A percentile compares a stretch with the other conserved stretches of the same genome.
phyloP scores from a whole-genome alignment of 2,888 invertebrate species.

The Lycophotia porphyrea region DNA sequence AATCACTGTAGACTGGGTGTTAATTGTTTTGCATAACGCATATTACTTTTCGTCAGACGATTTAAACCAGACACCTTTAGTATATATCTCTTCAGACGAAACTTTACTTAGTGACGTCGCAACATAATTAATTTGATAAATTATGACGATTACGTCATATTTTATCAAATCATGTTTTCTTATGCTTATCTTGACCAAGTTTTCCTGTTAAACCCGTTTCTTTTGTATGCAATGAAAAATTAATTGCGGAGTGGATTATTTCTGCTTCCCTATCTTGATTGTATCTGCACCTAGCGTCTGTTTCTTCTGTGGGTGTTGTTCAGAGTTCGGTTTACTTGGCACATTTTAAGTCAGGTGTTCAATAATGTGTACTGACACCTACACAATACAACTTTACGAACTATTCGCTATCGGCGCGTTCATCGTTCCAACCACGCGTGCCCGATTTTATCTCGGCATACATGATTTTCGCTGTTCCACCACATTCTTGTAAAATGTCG shows the following conservation, averaged over 20 bases:
- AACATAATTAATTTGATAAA: no score
- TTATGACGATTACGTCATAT: conserved; percentile 49
- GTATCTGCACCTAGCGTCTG: conserved; percentile 20
- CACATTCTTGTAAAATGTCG: conserved; percentile 61
- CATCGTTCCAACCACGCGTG: conserved; percentile 66
- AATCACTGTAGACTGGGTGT: conserved; percentile 51
- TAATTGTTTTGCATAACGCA: conserved; percentile 53
- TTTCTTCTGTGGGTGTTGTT: conserved; percentile 48
- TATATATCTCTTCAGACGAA: conserved; percentile 25
- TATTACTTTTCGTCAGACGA: conserved; percentile 27
- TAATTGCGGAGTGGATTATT: conserved; percentile 27
- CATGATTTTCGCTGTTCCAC: conserved; percentile 67
- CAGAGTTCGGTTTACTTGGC: conserved; percentile 44
- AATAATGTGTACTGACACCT: conserved; percentile 65
- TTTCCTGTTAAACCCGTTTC: conserved; percentile 40
- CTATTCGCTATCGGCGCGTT: conserved; percentile 71
- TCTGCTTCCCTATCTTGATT: conserved; percentile 4
- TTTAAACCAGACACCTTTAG: conserved; percentile 37
- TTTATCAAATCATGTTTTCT: conserved; percentile 36
- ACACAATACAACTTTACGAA: conserved; percentile 61
- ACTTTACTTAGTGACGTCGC: conserved; percentile 43
- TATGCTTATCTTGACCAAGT: conserved; percentile 32
- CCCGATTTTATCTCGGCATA: conserved; percentile 70
- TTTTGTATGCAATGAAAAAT: conserved; percentile 43
- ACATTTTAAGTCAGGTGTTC: conserved; percentile 72